A percentile compares a stretch with the other conserved stretches of the same genome.
Conservation (phyloP, 2,797 vertebrate genomes). For the Spheniscus humboldti region DNA sequence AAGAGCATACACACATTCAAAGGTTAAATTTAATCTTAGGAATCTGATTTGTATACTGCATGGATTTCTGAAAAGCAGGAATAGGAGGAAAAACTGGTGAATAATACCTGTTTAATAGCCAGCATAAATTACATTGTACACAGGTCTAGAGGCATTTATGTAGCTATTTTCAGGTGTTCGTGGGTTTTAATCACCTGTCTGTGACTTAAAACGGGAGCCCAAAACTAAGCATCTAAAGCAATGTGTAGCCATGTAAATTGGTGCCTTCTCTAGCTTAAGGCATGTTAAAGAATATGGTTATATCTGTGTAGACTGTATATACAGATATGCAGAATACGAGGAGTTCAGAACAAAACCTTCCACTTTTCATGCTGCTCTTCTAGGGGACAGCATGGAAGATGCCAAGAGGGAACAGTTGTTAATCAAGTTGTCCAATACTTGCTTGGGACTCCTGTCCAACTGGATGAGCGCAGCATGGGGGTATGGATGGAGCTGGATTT, state of each 20-base stretch:
- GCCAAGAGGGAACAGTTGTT: not conserved
- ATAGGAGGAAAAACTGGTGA: not conserved
- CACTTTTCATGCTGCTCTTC: not conserved
- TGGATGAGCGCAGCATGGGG: accelerated
- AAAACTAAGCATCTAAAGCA: not conserved
- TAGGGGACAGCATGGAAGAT: not conserved
- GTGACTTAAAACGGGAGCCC: not conserved
- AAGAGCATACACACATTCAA: not conserved
- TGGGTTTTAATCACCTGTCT: not conserved
- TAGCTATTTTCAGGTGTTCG: not conserved
- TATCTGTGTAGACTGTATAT: not conserved
- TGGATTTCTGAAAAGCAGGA: not conserved
- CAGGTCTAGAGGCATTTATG: not conserved
- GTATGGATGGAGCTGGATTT: not conserved
- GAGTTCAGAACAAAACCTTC: not conserved
- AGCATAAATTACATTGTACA: not conserved
- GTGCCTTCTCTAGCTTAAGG: not conserved
- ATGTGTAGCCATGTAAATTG: not conserved
- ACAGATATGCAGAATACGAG: not conserved
- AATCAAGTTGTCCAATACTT: not conserved
- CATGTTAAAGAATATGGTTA: accelerated
- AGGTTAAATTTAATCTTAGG: not conserved
- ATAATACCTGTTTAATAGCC: not conserved
- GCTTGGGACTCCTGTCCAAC: not conserved
- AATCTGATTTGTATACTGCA: not conserved